Base-by-base conservation (phyloP, 2,888 invertebrate genomes). In the Drosophila atripex region DNA sequence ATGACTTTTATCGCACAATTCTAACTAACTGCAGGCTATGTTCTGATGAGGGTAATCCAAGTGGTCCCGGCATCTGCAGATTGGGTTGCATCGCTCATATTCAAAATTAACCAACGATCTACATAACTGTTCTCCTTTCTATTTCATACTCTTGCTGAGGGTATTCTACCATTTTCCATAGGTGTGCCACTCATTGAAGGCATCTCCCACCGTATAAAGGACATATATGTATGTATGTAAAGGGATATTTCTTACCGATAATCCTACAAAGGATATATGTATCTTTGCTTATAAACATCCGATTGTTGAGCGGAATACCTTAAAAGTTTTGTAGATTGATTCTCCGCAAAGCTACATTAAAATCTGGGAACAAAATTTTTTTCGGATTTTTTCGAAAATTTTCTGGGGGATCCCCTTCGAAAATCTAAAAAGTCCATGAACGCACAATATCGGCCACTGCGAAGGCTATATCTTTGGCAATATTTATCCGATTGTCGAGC, bases 21-120 rank as follows among this genome's bases (percentile, higher is more conserved):
- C 86, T 87, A 71, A 53, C 88, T 75, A 76, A 63, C 82, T 73
- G 63, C 66, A 71, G 79, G 86, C 82, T 53, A 51, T 77, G 39
- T 47, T 53, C 39, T 47, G 65, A 66, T 65, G 65, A 66, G 54
- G 68, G 65, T 41, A 54, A 65, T 66, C 54, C 41, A 54, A 18
- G n/a, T 35, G 21, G 14, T 16, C 38, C 32, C 18, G 57, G 23
- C 39, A 57, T 47, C 30, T 47, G 38, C 21, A 18, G 30, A 35
- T 41, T 41, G 39, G 18, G 35, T 16, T 25, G 23, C 18, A 52
- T 28, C 38, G 51, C 14, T 38, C 46, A 38, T 47, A 61, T 39
- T 59, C 60, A 61, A 41, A 61, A 30, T 23, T 14, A 61, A n/a
- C 60, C 30, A 61, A 39, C 46, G 23, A 60, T 47, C 47, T 61